Evolutionary conservation across 2,797 vertebrate species (phyloP), one percentile per base, ranked within the genome.

Genomic region (Hyperoplus immaculatus): DNA sequence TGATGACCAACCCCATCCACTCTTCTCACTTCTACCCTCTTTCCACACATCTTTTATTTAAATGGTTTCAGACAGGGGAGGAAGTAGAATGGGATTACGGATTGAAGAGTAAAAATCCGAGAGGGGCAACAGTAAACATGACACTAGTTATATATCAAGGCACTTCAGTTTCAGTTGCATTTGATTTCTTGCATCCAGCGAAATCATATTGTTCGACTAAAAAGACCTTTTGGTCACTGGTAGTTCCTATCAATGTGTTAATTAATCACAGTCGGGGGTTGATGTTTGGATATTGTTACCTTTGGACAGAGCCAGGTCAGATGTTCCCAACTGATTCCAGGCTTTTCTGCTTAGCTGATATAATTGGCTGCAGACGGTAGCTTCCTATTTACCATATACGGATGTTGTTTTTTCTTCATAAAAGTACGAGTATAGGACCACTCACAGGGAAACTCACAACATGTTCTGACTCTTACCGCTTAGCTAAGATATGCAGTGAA

Each of bases 1-100:
- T 90, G 87, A 88, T 90, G 85, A 92, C 86, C 79, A 67, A 78
- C 83, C 74, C 84, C 60, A 63, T 84, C 77, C 5, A 41, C 82
- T 81, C 54, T 58, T 73, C 79, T 83, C 75, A 68, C 16, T 59
- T 78, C 38, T 49, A 29, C 29, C 64, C 49, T 70, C 18, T 39
- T 75, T 65, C 15, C 66, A 21, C 3, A 21, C 2, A 64, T 43
- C 84, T 29, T 81, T 62, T 75, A 41, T 81, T 61, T 70, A 77
- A 80, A 71, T 69, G 51, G 72, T 78, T 29, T 83, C 45, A 43
- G 85, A 87, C 78, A 72, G 67, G 49, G 21, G 49, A 47, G 58
- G 45, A 72, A 39, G 42, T 18, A 38, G 64, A 60, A 60, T 41
- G 62, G 53, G 60, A 62, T 66, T 60, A 47, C 50, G 42, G 54